phyloP scores from a whole-genome alignment of 2,797 vertebrate species.

The Kryptopterus vitreolus region DNA sequence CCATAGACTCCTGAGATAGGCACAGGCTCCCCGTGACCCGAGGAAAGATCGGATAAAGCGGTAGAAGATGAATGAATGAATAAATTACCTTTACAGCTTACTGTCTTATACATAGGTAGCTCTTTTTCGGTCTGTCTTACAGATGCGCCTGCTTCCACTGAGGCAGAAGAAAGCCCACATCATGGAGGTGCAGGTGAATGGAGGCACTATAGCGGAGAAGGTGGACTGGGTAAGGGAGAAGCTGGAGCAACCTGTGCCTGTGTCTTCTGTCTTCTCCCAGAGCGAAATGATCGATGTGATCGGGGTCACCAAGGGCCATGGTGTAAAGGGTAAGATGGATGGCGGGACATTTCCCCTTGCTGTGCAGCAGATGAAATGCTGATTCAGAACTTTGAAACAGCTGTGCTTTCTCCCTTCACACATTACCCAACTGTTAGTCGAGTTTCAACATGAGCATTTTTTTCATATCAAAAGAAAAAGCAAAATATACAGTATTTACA shows the following conservation, averaged over 20 bases:
- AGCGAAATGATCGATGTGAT: slow-evolving; percentile 92
- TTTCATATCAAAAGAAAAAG: too few relatives aligned
- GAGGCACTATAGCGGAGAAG: slow-evolving; percentile 85
- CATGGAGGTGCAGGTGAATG: slow-evolving; percentile 93
- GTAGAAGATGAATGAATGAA: too few relatives aligned
- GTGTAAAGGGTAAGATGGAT: slow-evolving; percentile 84
- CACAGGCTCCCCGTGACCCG: too few relatives aligned
- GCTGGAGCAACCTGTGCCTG: slow-evolving; percentile 85
- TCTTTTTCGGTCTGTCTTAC: slow-evolving; percentile 24
- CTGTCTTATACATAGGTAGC: not conserved
- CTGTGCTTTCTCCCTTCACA: not conserved
- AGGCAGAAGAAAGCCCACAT: slow-evolving; percentile 92
- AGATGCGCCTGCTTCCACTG: slow-evolving; percentile 88
- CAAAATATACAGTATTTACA: too few relatives aligned
- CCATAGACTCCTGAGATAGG: too few relatives aligned
- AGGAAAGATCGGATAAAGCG: too few relatives aligned
- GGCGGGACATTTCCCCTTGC: not conserved
- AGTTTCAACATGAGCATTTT: not conserved
- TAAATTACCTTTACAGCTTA: not conserved
- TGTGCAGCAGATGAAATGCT: not conserved
- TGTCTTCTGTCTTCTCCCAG: slow-evolving; percentile 83
- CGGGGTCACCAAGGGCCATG: slow-evolving; percentile 87
- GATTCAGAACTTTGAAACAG: not conserved
- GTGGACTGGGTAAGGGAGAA: slow-evolving; percentile 89
- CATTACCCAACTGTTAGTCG: not conserved